Base-by-base conservation (phyloP, 2,888 invertebrate genomes). In the Malacosoma neustria region DNA sequence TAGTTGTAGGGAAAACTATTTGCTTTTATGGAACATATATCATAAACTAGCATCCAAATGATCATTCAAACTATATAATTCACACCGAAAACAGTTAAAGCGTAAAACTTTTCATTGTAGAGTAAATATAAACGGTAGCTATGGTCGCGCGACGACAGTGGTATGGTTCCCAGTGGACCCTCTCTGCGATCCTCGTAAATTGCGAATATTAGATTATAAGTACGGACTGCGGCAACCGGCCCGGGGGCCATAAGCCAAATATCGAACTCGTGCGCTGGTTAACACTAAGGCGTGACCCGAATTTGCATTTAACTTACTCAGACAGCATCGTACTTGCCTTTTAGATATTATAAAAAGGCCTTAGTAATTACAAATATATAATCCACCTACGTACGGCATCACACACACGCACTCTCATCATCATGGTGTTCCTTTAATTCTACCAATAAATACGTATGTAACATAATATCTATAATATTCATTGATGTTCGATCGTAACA, bases 121-220 rank as follows among this genome's bases (percentile, higher is more conserved):
- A 61, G 64, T 79, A 74, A 77, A 67, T 80, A 80, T 76, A 72
- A 52, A 57, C 63, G 71, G 73, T 72, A 76, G 75, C 77, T 74
- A 73, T 66, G 68, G 54, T 46, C 60, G 61, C 64, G 69, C 69
- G 84, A 77, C 80, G 81, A 82, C 82, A 82, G 81, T 65, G 60
- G 68, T 72, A 81, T 62, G 64, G 68, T 65, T 77, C 81, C 82
- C 82, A 45, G 55, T 56, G 77, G 82, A 59, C 66, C 70, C 61
- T 66, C 71, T 61, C 66, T 63, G 72, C 72, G 80, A 80, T 77
- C 79, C 81, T 74, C 80, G 79, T 82, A 81, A 82, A 84, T 84
- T 84, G 80, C 77, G 77, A 81, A 82, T 84, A 84, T 84, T 84
- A 84, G 81, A 84, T 84, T 81, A 84, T 82, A 82, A 84, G 81